These are phyloP conservation scores for Neosilurus hyrtlii DNA, from an alignment of 2,797 vertebrate genomes.

Conservation along the genomic window DNA sequence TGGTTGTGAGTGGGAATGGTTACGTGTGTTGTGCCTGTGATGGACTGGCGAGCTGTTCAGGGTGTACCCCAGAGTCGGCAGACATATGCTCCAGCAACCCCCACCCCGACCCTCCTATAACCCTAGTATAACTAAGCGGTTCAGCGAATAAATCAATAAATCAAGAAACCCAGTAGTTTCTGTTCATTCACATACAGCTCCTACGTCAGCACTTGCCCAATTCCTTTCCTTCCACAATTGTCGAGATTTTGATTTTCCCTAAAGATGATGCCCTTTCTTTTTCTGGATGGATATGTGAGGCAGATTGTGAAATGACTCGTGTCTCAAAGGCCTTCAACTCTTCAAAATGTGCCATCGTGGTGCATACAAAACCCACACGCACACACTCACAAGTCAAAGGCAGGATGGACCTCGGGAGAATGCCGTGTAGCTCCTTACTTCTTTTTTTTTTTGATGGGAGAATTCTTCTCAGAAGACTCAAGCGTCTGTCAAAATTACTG, in stretches of 20 bases:
- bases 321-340: constrained; percentile 40
- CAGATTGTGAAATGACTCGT: constrained; percentile 31
- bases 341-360: constrained; percentile 31
- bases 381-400: constrained; percentile 36
- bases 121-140: too few relatives aligned
- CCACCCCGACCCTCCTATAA: too few relatives aligned
- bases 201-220: constrained; percentile 3
- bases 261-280: constrained; percentile 19
- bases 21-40: too few relatives aligned
- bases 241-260: not conserved
- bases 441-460: constrained; percentile 5
- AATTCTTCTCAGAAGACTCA: constrained; percentile 48
- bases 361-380: constrained; percentile 29
- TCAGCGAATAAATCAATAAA: too few relatives aligned
- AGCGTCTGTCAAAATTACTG: constrained; percentile 49
- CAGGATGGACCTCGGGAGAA: constrained; percentile 49
- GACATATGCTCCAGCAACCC: too few relatives aligned
- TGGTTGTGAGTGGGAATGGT: not conserved
- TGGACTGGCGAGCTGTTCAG: too few relatives aligned
- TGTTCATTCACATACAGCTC: not conserved
- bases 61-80: too few relatives aligned
- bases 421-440: constrained; percentile 28
- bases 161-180: not conserved
- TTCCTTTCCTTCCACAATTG: not conserved
- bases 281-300: constrained; percentile 27